Base-by-base conservation (phyloP, 1,140 invertebrate species). In the Magallana angulata region DNA sequence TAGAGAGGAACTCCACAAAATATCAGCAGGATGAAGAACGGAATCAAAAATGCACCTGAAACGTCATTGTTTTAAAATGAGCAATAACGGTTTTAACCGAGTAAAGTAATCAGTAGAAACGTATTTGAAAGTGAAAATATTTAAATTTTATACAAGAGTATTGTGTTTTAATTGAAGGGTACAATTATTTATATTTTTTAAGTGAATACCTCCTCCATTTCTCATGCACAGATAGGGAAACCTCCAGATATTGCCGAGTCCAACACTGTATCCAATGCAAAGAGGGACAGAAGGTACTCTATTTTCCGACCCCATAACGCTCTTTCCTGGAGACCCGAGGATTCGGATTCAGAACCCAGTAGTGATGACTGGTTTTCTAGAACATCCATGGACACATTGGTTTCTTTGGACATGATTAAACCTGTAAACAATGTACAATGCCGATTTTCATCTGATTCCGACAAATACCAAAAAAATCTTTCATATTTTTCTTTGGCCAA, bases 41-140 rank as follows among this genome's bases (percentile, higher is more conserved):
- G 92, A 30, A 93, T 91, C 9, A 93, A 85, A 85, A 93, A 93
- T 0, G 92, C 92, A 68, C 92, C 36, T 48, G 36, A 48, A 48
- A 24, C 24, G 24, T 24, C 24, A 24, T 24, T 24, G 24, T 24
- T 24, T 24, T 24, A 24, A 24, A 24, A 24, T 24, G 24, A 24
- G 24, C 24, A 24, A 24, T 24, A 24, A 24, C 24, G 24, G 24
- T 24, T 24, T 24, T 24, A 24, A 24, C 24, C 24, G 24, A 24
- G 24, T 24, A 0, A 24, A 24, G 24, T 24, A 24, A 24, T 24
- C 24, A 24, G 24, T 24, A 24, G 24, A 24, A 24, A 24, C 24
- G 24, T 24, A 24, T 24, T 24, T 24, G 24, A 24, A 24, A 24
- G 24, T 24, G 24, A 2, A 48, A 48, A 48, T 48, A 48, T 48